A percentile compares a stretch with the other conserved stretches of the same genome.
phyloP scores from a whole-genome alignment of 2,797 vertebrate genomes.

The Glossophaga mutica region DNA sequence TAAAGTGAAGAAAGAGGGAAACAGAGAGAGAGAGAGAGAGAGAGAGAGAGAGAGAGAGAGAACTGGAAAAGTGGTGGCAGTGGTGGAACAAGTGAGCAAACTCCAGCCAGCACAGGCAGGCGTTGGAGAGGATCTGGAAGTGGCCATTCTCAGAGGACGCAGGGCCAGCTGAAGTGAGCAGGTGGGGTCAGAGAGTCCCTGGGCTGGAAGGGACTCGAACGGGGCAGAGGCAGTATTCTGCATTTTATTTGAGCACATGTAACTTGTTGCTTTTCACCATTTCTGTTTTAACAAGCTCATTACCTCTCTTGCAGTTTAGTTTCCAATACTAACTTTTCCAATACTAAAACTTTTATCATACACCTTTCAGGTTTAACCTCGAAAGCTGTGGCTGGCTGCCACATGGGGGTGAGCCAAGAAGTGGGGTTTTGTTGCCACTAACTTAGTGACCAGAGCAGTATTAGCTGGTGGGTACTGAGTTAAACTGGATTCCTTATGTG shows the following conservation, averaged over 20 bases:
- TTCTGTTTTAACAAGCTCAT: background rate
- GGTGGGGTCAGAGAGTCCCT: background rate
- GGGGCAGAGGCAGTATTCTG: background rate
- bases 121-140: background rate
- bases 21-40: background rate
- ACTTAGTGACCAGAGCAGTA: background rate
- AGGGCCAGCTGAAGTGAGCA: fast-evolving
- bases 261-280: background rate
- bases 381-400: background rate
- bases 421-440: background rate
- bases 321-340: too few species aligned
- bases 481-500: background rate
- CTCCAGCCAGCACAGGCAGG: too few species aligned
- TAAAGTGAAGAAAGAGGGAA: background rate
- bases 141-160: fast-evolving
- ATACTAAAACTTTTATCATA: background rate
- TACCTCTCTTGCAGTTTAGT: background rate
- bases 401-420: background rate
- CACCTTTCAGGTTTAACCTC: background rate
- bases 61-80: background rate
- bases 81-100: background rate
- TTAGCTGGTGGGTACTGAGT: background rate
- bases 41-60: background rate
- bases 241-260: background rate
- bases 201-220: background rate